Evolutionary conservation across 2,888 invertebrate genomes (phyloP), one percentile per base, ranked within the genome.

Genomic region (Chrysolina oricalcia): DNA sequence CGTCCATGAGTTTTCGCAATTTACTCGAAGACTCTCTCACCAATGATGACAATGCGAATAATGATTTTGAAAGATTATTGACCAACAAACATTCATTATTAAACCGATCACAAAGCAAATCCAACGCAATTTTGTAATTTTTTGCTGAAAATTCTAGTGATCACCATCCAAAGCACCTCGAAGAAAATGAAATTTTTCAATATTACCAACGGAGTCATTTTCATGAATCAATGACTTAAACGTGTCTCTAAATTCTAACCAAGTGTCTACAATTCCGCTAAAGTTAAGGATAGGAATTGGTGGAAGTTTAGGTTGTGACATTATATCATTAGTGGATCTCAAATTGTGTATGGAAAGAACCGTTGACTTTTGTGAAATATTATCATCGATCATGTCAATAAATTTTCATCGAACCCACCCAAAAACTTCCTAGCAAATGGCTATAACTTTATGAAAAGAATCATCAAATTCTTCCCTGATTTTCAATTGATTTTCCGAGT

Each of bases 131-230:
- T 21, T 63, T 17, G 53, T 79, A 79, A 76, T 78, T 79, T 23
- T 15, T n/a, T 11, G 65, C 79, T 43, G 74, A 70, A 74, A 79
- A 77, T 68, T 79, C 78, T 40, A 78, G 43, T 64, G 70, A 46
- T 76, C 72, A 10, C 73, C 69, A 65, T 63, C 65, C 41, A 78
- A 64, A 11, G 64, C 62, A 13, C 23, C 50, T n/a, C 71, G 70
- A 43, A 78, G 62, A 68, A 78, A 74, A 67, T 79, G 76, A 72
- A 67, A 79, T 15, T 74, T 76, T 63, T 76, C 67, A 56, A 79
- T 74, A 41, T 53, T 19, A 70, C n/a, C n/a, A n/a, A n/a, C n/a
- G n/a, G n/a, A n/a, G n/a, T n/a, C n/a, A n/a, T n/a, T n/a, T n/a
- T n/a, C n/a, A n/a, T n/a, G n/a, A n/a, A n/a, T n/a, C n/a, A n/a